Evolutionary conservation across 2,113 vertebrate genomes (phyloP).

Genomic region (Etheostoma spectabile): DNA sequence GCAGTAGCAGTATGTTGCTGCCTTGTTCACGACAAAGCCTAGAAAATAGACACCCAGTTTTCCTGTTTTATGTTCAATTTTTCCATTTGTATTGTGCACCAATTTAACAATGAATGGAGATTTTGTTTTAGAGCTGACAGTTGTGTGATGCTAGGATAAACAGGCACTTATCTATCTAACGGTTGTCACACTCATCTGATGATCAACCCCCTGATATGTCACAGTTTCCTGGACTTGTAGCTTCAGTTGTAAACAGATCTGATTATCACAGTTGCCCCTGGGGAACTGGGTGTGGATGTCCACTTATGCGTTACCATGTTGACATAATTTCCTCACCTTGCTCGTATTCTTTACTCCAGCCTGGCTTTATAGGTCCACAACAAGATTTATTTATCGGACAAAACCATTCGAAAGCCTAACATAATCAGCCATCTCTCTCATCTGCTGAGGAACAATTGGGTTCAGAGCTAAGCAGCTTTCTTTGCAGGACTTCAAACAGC

Average conservation of each 20-base stretch:
- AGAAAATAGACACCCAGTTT: background rate
- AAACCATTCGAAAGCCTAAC: conserved; percentile 6
- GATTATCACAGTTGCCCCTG: conserved; percentile 60
- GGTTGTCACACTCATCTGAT: conserved; percentile 72
- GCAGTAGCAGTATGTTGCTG: background rate
- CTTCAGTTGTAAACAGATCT: conserved; percentile 69
- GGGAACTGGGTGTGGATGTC: conserved; percentile 52
- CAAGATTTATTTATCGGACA: conserved; percentile 9
- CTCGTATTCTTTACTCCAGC: conserved; percentile 19
- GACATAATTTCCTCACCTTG: conserved; percentile 19
- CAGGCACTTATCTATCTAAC: conserved; percentile 61
- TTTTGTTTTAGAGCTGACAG: conserved; percentile 30
- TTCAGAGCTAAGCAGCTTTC: conserved; percentile 65
- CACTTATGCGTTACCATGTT: conserved; percentile 26
- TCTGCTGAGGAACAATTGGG: conserved; percentile 50
- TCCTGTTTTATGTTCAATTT: background rate
- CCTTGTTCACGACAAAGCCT: conserved; percentile 1
- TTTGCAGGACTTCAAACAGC: conserved; percentile 71
- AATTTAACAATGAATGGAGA: background rate
- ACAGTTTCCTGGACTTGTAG: conserved; percentile 65
- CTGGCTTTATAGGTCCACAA: conserved; percentile 24
- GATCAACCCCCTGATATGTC: conserved; percentile 74
- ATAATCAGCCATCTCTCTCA: conserved; percentile 3
- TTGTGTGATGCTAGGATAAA: conserved; percentile 40
- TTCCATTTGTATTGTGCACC: background rate